Evolutionary conservation across 2,113 vertebrate genomes (phyloP).

Genomic region (Cyprinodon tularosa): DNA sequence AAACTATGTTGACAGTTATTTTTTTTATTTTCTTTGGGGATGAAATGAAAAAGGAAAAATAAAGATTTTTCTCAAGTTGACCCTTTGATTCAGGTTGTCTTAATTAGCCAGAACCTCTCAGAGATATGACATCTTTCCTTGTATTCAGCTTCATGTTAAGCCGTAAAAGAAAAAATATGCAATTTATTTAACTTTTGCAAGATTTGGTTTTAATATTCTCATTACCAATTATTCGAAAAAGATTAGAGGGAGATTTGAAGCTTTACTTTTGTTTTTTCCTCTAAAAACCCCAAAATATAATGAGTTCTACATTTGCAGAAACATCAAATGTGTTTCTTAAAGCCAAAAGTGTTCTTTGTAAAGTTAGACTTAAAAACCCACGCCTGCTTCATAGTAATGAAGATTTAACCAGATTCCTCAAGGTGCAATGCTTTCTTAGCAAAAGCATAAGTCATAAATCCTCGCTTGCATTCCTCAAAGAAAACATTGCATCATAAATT

Average conservation of each 20-base stretch:
- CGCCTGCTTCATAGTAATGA: neutral
- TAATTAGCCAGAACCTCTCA: neutral
- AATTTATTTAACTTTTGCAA: neutral
- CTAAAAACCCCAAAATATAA: neutral
- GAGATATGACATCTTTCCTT: neutral
- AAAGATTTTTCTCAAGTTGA: neutral
- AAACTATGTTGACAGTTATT: neutral
- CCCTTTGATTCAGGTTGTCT: neutral
- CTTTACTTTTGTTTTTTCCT: neutral
- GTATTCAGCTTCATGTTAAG: neutral
- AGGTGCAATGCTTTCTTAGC: conserved; percentile 7
- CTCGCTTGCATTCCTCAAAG: conserved; percentile 14
- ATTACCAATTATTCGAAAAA: neutral
- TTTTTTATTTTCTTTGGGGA: neutral
- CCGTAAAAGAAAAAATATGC: neutral
- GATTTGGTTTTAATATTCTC: neutral
- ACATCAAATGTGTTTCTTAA: neutral
- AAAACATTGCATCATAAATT: conserved; percentile 32
- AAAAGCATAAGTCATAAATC: conserved; percentile 11
- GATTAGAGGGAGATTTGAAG: neutral
- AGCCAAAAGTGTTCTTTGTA: conserved; percentile 2
- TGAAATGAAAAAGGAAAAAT: neutral
- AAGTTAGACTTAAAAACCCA: conserved; percentile 1
- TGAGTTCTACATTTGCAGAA: neutral
- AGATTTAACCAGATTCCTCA: conserved; percentile 13